A percentile compares a stretch with the other conserved stretches of the same genome.
Conservation (phyloP, 2,113 vertebrate genomes). For the Dinomys branickii region DNA sequence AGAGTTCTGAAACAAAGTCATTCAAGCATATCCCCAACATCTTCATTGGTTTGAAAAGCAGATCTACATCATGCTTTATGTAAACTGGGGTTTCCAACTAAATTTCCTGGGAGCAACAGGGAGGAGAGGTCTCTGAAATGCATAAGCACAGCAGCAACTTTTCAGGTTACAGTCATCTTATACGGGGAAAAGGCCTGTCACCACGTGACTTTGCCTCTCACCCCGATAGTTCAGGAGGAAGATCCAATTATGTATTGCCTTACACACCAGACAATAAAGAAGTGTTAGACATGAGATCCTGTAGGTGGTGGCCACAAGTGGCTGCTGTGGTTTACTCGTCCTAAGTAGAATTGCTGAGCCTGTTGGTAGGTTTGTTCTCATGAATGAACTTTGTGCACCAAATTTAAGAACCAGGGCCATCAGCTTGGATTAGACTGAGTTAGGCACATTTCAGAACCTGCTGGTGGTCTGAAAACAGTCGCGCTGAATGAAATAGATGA, state of each 20-base stretch:
- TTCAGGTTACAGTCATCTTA: neutral
- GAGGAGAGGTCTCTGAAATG: neutral
- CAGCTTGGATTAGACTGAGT: neutral
- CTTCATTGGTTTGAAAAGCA: neutral
- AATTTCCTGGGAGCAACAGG: neutral
- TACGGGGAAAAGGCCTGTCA: neutral
- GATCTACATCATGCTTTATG: neutral
- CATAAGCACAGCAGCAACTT: neutral
- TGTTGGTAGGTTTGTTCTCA: neutral
- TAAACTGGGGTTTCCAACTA: neutral
- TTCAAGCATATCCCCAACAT: neutral
- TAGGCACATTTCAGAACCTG: neutral
- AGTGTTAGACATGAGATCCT: neutral
- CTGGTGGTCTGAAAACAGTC: neutral
- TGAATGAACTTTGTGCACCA: neutral
- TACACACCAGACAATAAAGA: constrained; percentile 12
- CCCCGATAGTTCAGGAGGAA: neutral
- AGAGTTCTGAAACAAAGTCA: constrained; percentile 31
- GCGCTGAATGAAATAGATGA: neutral
- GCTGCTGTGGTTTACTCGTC: neutral
- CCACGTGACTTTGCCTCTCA: neutral
- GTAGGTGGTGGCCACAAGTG: neutral
- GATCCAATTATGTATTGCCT: constrained; percentile 30
- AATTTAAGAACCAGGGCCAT: neutral
- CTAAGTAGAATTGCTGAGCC: neutral